Base-by-base conservation (phyloP, 2,113 vertebrate genomes). In the Cynopterus brachyotis region DNA sequence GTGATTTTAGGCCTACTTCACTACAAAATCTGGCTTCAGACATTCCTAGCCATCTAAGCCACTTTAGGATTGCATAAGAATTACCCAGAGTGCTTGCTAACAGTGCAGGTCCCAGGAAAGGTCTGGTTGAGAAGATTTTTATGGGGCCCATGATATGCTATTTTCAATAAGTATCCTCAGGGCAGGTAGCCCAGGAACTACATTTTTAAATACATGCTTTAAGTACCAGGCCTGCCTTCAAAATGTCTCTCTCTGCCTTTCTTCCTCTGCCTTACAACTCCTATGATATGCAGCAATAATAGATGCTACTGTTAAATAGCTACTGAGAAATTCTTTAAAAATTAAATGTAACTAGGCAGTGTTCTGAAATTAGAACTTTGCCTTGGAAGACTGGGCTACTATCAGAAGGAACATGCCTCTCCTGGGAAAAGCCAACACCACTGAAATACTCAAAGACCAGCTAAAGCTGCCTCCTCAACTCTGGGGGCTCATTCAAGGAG, bases 291-390 rank as follows among this genome's bases (percentile, higher is more conserved):
- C 11, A 95, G 32, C 19, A 42, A 89, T 82, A 67, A 15, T 67
- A 86, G 62, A 82, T 82, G 73, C 24, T 59, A 37, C 40, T 72
- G 97, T 93, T 95, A 73, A 89, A 79, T 70, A 97, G 73, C 28
- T 73, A 47, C 19, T 79, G 22, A 64, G 35, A 96, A 76, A 30
- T 35, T 89, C 85, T 91, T 96, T 81, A 76, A 96, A 95, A 93
- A 84, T 72, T 84, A 89, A 96, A 92, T 5, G 30, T 80, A 42
- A 90, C 59, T 59, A 22, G 47, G 50, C 22, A 89, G 24, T 86
- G 59, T 70, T 66, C 17, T 35, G 60, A 91, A 90, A 81, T 92
- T 92, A 78, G 40, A 76, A 60, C 60, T 59, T 86, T 88, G 45
- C 57, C 32, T 92, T 72, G 30, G 47, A 93, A 91, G 47, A 69